These are phyloP conservation scores for Glossophaga mutica DNA, from an alignment of 2,797 vertebrate species.

Conservation along the genomic window DNA sequence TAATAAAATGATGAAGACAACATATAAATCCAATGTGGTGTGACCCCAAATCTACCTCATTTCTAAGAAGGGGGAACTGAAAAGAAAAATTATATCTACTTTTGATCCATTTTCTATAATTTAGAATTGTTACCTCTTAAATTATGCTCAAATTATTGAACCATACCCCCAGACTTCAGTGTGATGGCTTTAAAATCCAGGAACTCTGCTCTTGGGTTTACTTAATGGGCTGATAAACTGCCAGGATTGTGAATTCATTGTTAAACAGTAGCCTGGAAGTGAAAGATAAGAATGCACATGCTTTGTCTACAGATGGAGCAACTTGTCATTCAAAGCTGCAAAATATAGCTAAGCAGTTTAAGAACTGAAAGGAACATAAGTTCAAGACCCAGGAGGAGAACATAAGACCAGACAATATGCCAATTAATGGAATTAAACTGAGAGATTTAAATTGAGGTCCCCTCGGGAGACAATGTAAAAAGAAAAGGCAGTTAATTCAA, in stretches of 20 bases:
- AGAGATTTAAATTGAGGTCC: conserved; percentile 75
- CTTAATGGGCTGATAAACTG: conserved; percentile 77
- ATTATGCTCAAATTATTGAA: conserved; percentile 71
- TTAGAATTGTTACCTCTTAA: conserved; percentile 75
- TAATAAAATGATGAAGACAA: neutral
- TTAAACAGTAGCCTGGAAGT: conserved; percentile 80
- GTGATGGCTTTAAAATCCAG: conserved; percentile 70
- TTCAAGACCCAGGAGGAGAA: conserved; percentile 79
- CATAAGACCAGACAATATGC: conserved; percentile 79
- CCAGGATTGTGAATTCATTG: conserved; percentile 70
- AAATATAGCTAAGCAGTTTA: conserved; percentile 76
- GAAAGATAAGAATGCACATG: conserved; percentile 79
- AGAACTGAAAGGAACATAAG: conserved; percentile 73
- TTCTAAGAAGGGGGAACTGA: neutral
- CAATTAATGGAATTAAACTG: conserved; percentile 84
- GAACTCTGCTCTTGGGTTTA: conserved; percentile 66
- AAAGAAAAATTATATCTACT: neutral
- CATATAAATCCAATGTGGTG: neutral
- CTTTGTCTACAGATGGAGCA: conserved; percentile 79
- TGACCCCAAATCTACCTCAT: neutral
- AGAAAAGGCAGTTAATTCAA: conserved; percentile 81
- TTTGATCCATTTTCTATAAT: conserved; percentile 69
- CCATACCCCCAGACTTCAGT: conserved; percentile 73
- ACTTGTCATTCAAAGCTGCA: conserved; percentile 79
- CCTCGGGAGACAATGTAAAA: conserved; percentile 77